Percentiles rank a stretch among this genome's conserved stretches.
Evolutionary conservation across 2,797 vertebrate genomes (phyloP).

Genomic region (Cirrhinus molitorella): DNA sequence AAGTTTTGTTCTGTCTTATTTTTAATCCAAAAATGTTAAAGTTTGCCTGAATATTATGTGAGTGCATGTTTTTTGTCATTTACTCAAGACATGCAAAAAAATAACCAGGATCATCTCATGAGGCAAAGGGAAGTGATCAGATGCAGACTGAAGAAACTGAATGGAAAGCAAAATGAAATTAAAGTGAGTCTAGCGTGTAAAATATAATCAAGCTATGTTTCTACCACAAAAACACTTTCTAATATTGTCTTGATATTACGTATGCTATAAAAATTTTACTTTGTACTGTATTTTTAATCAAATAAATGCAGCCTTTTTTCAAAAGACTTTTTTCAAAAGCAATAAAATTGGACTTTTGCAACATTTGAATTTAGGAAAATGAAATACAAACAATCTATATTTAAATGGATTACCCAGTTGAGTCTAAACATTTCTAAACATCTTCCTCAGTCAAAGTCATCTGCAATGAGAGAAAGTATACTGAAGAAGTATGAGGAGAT

Average conservation of each 20-base stretch:
- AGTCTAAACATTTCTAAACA: background rate
- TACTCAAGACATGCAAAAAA: conserved; percentile 68
- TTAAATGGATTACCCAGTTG: background rate
- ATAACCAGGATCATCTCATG: conserved; percentile 70
- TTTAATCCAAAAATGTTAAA: background rate
- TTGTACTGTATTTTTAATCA: background rate
- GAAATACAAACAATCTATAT: background rate
- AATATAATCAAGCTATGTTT: background rate
- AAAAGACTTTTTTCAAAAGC: too few relatives aligned
- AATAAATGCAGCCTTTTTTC: background rate
- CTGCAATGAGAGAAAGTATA: conserved; percentile 70
- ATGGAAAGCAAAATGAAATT: conserved; percentile 75
- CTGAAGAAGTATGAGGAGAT: conserved; percentile 77
- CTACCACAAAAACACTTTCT: background rate
- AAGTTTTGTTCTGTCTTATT: background rate
- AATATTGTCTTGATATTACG: background rate
- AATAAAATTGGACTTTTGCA: too few relatives aligned
- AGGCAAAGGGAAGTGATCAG: conserved; percentile 75
- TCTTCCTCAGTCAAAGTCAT: conserved; percentile 72
- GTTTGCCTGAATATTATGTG: background rate
- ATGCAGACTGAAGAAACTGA: conserved; percentile 76
- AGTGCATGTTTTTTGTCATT: background rate
- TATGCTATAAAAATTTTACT: background rate
- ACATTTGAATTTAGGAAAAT: background rate
- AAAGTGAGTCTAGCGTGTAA: conserved; percentile 62